Conservation (phyloP, 2,113 vertebrate species). For the Ahaetulla prasina region DNA sequence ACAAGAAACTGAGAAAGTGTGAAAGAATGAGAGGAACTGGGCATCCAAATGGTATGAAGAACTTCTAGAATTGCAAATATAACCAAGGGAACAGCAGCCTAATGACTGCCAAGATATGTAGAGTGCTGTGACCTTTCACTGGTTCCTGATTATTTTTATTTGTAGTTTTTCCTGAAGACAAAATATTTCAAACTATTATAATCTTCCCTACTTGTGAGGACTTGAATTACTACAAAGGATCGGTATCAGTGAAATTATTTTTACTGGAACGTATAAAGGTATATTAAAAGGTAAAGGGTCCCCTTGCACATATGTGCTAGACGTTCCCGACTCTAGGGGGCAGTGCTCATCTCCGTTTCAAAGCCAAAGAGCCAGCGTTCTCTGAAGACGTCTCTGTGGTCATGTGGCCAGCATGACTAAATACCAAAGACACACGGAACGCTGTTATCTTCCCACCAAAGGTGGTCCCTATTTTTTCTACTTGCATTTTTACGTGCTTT, state of each 20-base stretch:
- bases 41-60: neutral
- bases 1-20: neutral
- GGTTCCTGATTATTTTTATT: neutral
- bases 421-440: no score
- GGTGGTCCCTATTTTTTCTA: no score
- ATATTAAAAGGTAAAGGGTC: no score
- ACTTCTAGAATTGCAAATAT: neutral
- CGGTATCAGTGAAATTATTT: neutral
- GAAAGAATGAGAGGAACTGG: neutral
- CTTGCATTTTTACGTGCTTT: no score
- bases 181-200: neutral
- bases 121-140: neutral
- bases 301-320: no score
- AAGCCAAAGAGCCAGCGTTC: no score
- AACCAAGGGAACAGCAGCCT: neutral
- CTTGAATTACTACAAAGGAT: neutral
- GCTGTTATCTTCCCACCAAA: no score
- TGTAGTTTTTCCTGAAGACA: neutral
- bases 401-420: no score
- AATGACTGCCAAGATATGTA: neutral
- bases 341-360: no score
- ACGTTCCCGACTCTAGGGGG: no score
- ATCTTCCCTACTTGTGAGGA: neutral
- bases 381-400: no score
- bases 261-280: neutral